phyloP scores from a whole-genome alignment of 2,888 invertebrate genomes.

The Cremastinae sp. region DNA sequence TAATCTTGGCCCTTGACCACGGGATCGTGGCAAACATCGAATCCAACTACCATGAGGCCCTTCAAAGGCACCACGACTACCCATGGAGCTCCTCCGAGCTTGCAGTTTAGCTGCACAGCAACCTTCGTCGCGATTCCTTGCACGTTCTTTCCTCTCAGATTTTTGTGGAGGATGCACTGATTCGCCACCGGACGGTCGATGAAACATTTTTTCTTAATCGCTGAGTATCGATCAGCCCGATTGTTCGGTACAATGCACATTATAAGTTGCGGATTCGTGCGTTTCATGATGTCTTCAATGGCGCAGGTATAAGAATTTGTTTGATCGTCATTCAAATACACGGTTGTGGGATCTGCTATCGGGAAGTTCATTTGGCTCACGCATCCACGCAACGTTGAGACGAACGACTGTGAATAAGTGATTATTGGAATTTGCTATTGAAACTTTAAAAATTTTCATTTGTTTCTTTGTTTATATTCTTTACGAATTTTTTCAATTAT shows the following conservation, averaged over 20 bases:
- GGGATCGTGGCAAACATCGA: slow-evolving; percentile 94
- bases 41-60: slow-evolving; percentile 91
- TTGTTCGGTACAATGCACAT: slow-evolving; percentile 86
- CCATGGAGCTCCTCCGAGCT: slow-evolving; percentile 96
- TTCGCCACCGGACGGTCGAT: slow-evolving; percentile 88
- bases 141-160: slow-evolving; percentile 83
- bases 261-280: slow-evolving; percentile 84
- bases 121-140: slow-evolving; percentile 95
- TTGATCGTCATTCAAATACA: slow-evolving; percentile 84
- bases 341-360: slow-evolving; percentile 81
- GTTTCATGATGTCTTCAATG: slow-evolving; percentile 83
- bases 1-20: slow-evolving; percentile 81
- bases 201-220: slow-evolving; percentile 93
- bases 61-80: slow-evolving; percentile 85
- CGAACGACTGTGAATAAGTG: slow-evolving; percentile 66
- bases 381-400: slow-evolving; percentile 45
- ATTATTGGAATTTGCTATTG: no score
- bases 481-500: no score
- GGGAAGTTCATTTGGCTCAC: slow-evolving; percentile 79
- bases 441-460: slow-evolving; percentile 6
- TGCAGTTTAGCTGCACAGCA: slow-evolving; percentile 95
- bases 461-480: neutral
- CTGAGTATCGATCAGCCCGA: slow-evolving; percentile 88
- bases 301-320: slow-evolving; percentile 83
- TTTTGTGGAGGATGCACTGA: slow-evolving; percentile 83